phyloP scores from a whole-genome alignment of 2,113 vertebrate species.

The Zapus hudsonius region DNA sequence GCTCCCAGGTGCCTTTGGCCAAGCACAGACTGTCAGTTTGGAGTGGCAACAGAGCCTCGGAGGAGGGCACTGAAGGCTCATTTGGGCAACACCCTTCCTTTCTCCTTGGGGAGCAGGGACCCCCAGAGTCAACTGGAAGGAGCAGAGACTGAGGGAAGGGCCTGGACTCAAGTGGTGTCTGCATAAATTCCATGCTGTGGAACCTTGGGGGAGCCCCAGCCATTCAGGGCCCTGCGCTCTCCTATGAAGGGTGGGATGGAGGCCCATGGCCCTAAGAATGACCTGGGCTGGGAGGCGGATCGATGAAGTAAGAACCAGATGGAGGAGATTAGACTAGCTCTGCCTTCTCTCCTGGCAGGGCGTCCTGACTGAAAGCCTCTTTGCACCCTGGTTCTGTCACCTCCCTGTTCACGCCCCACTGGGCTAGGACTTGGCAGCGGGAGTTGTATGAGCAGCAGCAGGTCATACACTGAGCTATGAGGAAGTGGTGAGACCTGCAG shows the following conservation, averaged over 20 bases:
- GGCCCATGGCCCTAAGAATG: neutral
- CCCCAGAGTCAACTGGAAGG: neutral
- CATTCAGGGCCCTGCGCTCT: neutral
- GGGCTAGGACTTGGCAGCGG: neutral
- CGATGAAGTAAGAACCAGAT: neutral
- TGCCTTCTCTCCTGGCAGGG: neutral
- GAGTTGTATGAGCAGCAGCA: neutral
- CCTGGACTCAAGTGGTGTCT: neutral
- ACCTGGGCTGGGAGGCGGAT: neutral
- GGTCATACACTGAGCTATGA: neutral
- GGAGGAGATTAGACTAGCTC: neutral
- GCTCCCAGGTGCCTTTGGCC: neutral
- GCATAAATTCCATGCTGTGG: neutral
- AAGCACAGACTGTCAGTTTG: neutral
- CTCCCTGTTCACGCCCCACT: neutral
- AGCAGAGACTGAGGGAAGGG: neutral
- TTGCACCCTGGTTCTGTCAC: constrained; percentile 35
- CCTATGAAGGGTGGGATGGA: neutral
- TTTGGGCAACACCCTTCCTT: neutral
- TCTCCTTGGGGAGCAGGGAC: neutral
- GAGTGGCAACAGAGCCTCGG: neutral
- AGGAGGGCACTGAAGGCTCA: neutral
- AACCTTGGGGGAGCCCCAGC: neutral
- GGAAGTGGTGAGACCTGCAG: neutral
- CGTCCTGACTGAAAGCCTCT: neutral